A percentile compares a stretch with the other conserved stretches of the same genome.
Evolutionary conservation across 2,888 invertebrate species (phyloP).

Genomic region (Leptura quadrifasciata): DNA sequence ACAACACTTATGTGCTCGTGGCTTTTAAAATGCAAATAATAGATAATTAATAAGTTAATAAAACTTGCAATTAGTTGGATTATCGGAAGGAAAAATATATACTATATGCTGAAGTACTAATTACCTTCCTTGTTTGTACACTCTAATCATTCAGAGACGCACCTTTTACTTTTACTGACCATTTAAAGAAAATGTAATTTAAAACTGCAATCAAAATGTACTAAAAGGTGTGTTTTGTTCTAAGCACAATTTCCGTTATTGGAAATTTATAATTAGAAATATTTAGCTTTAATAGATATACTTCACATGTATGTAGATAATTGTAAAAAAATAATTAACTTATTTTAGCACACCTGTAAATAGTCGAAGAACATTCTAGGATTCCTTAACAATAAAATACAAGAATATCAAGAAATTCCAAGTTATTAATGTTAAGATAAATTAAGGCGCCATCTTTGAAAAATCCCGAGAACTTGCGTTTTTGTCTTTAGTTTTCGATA

Average conservation of each 20-base stretch:
- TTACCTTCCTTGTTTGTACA: slow-evolving; percentile 5
- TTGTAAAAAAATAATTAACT: too few species aligned
- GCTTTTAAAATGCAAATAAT: too few species aligned
- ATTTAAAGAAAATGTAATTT: slow-evolving; percentile 18
- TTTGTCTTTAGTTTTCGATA: too few species aligned
- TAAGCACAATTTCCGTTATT: background rate
- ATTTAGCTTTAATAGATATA: background rate
- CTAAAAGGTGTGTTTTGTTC: background rate
- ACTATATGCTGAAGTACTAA: background rate
- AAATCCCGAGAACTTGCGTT: too few species aligned
- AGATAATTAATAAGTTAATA: background rate
- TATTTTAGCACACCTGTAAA: too few species aligned
- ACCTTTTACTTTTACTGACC: slow-evolving; percentile 19
- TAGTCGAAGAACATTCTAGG: too few species aligned
- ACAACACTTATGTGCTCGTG: too few species aligned
- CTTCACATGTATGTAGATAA: background rate
- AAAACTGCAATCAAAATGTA: background rate
- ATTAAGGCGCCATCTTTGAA: too few species aligned
- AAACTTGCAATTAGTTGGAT: background rate
- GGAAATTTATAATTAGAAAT: background rate
- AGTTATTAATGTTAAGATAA: too few species aligned
- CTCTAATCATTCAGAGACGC: background rate
- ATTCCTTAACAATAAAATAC: too few species aligned
- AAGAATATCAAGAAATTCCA: too few species aligned
- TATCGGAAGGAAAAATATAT: background rate